A percentile compares a stretch with the other conserved stretches of the same genome.
Evolutionary conservation across 1,140 invertebrate genomes (phyloP).

Genomic region (Trichomalopsis sarcophagae): DNA sequence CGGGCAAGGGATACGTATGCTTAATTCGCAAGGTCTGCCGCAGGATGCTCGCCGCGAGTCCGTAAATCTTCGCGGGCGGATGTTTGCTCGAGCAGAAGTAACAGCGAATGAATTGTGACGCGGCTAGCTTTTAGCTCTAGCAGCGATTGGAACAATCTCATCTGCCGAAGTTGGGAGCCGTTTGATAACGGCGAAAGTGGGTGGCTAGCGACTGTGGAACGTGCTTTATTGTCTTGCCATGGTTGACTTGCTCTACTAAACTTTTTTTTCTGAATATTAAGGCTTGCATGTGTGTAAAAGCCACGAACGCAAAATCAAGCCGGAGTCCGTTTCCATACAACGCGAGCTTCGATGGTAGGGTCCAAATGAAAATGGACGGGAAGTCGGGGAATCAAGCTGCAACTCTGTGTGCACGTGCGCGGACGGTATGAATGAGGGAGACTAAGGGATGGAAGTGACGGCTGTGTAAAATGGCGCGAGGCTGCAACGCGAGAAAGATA

Average conservation of each 20-base stretch:
- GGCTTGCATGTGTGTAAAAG: background rate
- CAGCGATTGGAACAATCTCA: background rate
- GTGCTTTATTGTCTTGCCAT: too few species aligned
- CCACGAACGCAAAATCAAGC: background rate
- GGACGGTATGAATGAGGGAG: slow-evolving; percentile 10
- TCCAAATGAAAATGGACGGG: slow-evolving; percentile 58
- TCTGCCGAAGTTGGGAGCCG: background rate
- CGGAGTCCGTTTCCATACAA: background rate
- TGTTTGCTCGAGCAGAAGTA: background rate
- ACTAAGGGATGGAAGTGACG: slow-evolving; percentile 8
- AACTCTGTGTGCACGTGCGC: background rate
- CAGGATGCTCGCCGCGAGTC: background rate
- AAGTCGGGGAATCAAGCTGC: slow-evolving; percentile 21
- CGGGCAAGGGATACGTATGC: background rate
- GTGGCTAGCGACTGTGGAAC: too few species aligned
- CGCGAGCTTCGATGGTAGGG: background rate
- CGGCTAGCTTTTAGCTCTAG: background rate
- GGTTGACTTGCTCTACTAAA: too few species aligned
- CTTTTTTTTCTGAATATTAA: background rate
- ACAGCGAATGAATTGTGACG: background rate
- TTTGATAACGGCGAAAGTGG: background rate
- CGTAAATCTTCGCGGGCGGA: background rate
- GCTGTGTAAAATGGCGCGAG: background rate
- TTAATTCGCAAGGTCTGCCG: background rate
- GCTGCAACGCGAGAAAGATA: background rate